These are phyloP conservation scores for Agrilus planipennis DNA, from an alignment of 1,140 invertebrate genomes.

Conservation along the genomic window DNA sequence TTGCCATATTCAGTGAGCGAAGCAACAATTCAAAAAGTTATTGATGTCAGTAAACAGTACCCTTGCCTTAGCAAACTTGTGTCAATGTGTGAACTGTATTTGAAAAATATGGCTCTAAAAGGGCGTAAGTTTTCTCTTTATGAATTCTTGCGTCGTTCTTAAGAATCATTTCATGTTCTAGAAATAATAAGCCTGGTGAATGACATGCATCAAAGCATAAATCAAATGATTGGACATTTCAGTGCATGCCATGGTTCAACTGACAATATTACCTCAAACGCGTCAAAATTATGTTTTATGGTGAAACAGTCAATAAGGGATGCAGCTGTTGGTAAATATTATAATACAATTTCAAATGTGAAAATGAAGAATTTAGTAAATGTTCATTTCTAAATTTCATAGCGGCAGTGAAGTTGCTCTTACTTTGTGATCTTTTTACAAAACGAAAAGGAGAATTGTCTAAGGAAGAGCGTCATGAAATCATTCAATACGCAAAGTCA, in stretches of 20 bases:
- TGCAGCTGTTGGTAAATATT: conserved; percentile 36
- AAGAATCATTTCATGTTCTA: too few species aligned
- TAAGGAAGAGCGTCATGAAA: conserved; percentile 48
- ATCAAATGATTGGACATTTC: conserved; percentile 45
- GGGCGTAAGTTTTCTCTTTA: neutral
- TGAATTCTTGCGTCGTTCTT: too few species aligned
- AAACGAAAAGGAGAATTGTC: conserved; percentile 43
- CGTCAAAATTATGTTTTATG: conserved; percentile 44
- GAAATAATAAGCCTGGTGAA: conserved; percentile 48
- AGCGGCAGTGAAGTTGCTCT: conserved; percentile 3
- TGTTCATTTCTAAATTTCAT: conserved; percentile 46
- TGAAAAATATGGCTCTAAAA: conserved; percentile 49
- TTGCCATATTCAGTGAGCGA: conserved; percentile 44
- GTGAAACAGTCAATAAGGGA: conserved; percentile 48
- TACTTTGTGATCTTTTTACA: conserved; percentile 48
- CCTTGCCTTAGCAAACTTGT: conserved; percentile 42
- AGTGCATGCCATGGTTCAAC: conserved; percentile 18
- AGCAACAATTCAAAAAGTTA: conserved; percentile 41
- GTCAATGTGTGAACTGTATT: conserved; percentile 44
- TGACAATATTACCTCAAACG: conserved; percentile 33
- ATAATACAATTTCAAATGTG: too few species aligned
- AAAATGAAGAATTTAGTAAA: too few species aligned
- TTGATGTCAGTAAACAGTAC: conserved; percentile 37
- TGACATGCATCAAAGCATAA: conserved; percentile 47
- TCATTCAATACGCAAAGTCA: conserved; percentile 51